Base-by-base conservation (phyloP, 2,113 vertebrate genomes). In the Microcebus griseorufus region DNA sequence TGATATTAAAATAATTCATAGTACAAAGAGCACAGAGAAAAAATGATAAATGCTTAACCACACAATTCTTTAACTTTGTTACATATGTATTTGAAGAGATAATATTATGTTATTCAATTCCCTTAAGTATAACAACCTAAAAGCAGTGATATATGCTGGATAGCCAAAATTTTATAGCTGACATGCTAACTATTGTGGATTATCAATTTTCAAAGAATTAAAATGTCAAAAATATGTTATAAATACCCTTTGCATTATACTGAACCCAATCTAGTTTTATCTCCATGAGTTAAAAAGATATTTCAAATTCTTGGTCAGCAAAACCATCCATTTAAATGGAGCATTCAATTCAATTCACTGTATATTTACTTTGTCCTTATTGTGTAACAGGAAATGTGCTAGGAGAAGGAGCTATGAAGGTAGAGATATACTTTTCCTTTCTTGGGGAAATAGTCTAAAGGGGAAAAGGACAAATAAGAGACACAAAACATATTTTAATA, bases 191-290 rank as follows among this genome's bases (percentile, higher is more conserved):
- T 92, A 65, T 3, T 58, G 1, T 62, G 4, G 0, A 39, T 88
- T 34, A 42, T 72, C 65, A 88, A 13, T 73, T 97, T 94, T 89
- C 55, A 94, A 96, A 84, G 73, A 81, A 69, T 65, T 88, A 45
- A 37, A 87, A 70, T 81, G 37, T n/a, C 53, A 42, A 91, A 86
- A 45, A 37, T 5, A 65, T 39, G 20, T 39, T 88, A 11, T 29
- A 75, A 58, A 39, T n/a, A 92, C 29, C 64, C 42, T 42, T 82
- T 13, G 79, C 65, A 4, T 45, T 53, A 37, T 25, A 48, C 25
- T 39, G 12, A 94, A 55, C 20, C 17, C 8, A 48, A 65, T 39
- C 6, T 70, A 92, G 51, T 75, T 92, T 76, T 81, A 48, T 25
- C 13, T 87, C 60, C 88, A 73, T 32, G 9, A 80, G 8, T 84